These are phyloP conservation scores for Cecidostiba fungosa DNA, from an alignment of 2,888 invertebrate genomes.

Conservation along the genomic window DNA sequence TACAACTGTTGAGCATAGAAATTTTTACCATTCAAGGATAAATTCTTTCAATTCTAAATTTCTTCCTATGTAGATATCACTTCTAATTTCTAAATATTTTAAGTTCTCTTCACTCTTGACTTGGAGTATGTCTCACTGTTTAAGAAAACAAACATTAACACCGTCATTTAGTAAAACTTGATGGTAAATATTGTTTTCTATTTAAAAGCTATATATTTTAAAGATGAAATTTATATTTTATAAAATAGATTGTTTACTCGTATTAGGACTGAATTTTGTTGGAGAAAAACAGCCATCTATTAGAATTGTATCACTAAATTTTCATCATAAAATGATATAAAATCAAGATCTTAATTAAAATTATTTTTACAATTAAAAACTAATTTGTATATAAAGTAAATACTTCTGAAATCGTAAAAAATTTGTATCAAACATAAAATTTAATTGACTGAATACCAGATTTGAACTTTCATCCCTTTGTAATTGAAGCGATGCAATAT, in stretches of 20 bases:
- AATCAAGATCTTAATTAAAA: conserved; percentile 21
- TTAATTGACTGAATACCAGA: not conserved
- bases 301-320: not conserved
- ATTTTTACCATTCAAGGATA: too few relatives aligned
- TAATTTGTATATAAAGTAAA: conserved; percentile 1
- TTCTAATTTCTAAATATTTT: not conserved
- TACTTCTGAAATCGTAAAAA: conserved; percentile 26
- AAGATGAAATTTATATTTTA: conserved; percentile 9
- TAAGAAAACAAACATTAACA: not conserved
- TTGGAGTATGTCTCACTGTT: conserved; percentile 9
- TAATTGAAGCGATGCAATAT: not conserved
- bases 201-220: conserved; percentile 7
- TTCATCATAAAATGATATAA: conserved; percentile 27
- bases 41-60: not conserved
- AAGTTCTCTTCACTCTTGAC: not conserved
- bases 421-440: conserved; percentile 20
- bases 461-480: conserved; percentile 21
- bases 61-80: not conserved
- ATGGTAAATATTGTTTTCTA: not conserved
- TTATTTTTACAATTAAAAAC: conserved; percentile 14
- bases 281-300: not conserved
- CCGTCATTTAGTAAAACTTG: not conserved
- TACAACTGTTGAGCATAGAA: not conserved
- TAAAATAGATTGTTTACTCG: not conserved
- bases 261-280: not conserved